A percentile compares a stretch with the other conserved stretches of the same genome.
These are phyloP conservation scores for Calosoma granatense DNA, from an alignment of 1,140 invertebrate species.

Conservation along the genomic window DNA sequence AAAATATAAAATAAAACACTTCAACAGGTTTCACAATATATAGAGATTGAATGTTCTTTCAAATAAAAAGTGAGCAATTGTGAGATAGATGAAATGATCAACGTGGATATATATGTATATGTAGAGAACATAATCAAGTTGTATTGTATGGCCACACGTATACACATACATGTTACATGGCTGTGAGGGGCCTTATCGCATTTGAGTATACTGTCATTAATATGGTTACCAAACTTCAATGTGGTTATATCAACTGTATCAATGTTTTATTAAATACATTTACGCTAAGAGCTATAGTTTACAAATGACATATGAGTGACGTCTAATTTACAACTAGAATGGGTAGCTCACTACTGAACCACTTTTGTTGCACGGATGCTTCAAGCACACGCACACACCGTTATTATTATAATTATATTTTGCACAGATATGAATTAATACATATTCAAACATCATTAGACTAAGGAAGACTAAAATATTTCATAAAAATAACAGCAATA, in stretches of 20 bases:
- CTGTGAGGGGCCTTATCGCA: not conserved
- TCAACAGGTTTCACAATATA: no score
- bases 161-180: not conserved
- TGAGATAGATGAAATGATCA: no score
- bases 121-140: not conserved
- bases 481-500: constrained; percentile 4
- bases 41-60: no score
- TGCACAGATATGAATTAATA: not conserved
- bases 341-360: not conserved
- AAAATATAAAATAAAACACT: no score
- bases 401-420: not conserved
- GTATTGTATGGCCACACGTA: not conserved
- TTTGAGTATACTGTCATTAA: not conserved
- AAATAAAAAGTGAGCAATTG: no score
- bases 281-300: constrained; percentile 4
- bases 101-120: no score
- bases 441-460: constrained; percentile 7
- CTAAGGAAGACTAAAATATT: constrained; percentile 7
- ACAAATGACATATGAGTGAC: constrained; percentile 6
- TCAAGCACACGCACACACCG: not conserved
- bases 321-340: not conserved
- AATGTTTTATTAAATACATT: constrained; percentile 8
- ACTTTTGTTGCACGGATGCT: not conserved
- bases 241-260: constrained; percentile 7
- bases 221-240: not conserved